These are phyloP conservation scores for Stylophora pistillata DNA, from an alignment of 64 coral and sea anemone species.

Conservation along the genomic window DNA sequence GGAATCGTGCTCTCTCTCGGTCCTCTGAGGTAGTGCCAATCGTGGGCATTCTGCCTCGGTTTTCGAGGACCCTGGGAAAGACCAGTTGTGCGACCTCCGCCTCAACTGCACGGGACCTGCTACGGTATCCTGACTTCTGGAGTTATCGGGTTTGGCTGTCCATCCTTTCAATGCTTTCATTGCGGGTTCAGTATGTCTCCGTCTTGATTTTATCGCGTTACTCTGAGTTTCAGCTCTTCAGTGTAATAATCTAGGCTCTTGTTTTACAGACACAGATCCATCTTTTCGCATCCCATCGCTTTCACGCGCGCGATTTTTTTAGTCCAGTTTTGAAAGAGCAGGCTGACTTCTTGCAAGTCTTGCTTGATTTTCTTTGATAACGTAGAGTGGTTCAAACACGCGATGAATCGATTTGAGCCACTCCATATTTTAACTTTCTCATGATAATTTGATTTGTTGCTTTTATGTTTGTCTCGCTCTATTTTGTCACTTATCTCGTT, in stretches of 20 bases:
- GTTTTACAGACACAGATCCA: neutral
- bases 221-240: neutral
- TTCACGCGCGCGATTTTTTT: neutral
- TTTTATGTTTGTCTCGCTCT: constrained; percentile 43
- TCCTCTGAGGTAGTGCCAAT: neutral
- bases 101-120: neutral
- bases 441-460: neutral
- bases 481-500: constrained; percentile 42
- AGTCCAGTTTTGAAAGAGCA: neutral
- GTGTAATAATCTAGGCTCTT: neutral
- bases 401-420: constrained; percentile 39
- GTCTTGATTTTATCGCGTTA: neutral
- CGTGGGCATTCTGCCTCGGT: neutral
- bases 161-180: neutral
- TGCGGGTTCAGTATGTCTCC: neutral
- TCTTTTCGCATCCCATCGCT: neutral
- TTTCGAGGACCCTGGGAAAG: neutral
- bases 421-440: constrained; percentile 57
- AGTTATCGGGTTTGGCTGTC: neutral
- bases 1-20: neutral
- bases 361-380: neutral
- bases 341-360: neutral
- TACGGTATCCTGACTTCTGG: neutral
- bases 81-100: neutral
- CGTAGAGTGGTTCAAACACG: constrained; percentile 45